A percentile compares a stretch with the other conserved stretches of the same genome.
These are phyloP conservation scores for Danionella dracula DNA, from an alignment of 2,797 vertebrate genomes.

Conservation along the genomic window DNA sequence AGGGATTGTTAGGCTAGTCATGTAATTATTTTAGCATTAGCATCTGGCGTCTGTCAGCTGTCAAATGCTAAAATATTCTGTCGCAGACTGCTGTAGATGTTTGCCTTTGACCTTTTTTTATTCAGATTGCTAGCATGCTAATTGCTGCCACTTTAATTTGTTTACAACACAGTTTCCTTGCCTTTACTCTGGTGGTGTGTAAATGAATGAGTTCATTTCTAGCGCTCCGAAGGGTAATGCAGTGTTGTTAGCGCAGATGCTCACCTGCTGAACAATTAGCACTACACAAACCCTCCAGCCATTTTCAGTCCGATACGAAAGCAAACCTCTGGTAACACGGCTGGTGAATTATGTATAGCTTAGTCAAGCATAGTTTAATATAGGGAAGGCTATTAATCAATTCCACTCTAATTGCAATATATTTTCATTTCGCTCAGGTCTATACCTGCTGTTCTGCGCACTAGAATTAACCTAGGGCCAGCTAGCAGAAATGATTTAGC, in stretches of 20 bases:
- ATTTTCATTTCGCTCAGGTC: constrained; percentile 22
- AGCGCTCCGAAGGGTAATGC: constrained; percentile 17
- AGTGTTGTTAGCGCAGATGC: constrained; percentile 23
- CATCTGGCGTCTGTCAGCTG: constrained; percentile 36
- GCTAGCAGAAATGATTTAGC: constrained; percentile 32
- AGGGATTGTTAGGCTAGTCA: constrained; percentile 23
- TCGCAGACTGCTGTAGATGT: constrained; percentile 16
- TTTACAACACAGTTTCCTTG: constrained; percentile 7
- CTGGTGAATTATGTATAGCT: constrained; percentile 39
- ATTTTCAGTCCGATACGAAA: constrained; percentile 33
- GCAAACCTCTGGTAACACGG: constrained; percentile 32
- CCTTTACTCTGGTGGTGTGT: constrained; percentile 20
- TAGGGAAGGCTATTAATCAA: constrained; percentile 36
- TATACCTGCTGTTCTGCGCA: constrained; percentile 17
- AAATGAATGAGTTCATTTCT: constrained; percentile 30
- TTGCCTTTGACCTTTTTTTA: constrained; percentile 24
- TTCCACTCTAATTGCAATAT: constrained; percentile 17
- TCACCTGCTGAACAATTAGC: constrained; percentile 49
- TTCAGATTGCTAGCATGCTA: background rate
- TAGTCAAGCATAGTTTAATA: constrained; percentile 39
- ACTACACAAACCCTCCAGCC: constrained; percentile 39
- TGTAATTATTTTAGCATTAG: constrained; percentile 35
- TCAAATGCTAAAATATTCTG: constrained; percentile 17
- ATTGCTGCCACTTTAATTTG: background rate
- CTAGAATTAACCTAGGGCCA: constrained; percentile 13